These are phyloP conservation scores for Lepus europaeus DNA, from an alignment of 2,113 vertebrate species.

Conservation along the genomic window DNA sequence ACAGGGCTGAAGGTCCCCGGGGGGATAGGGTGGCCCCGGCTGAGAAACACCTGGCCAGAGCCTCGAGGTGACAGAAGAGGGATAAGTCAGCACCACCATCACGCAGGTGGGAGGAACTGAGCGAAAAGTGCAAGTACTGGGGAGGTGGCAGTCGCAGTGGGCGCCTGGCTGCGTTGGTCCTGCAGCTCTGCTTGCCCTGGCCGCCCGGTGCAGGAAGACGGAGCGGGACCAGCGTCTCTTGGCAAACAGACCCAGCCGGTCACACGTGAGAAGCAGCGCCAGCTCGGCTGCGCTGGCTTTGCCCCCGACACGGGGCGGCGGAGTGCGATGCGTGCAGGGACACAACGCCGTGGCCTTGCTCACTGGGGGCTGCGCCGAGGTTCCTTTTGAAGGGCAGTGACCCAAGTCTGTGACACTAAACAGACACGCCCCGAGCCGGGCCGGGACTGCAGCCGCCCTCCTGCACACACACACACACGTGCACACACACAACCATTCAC, in stretches of 20 bases:
- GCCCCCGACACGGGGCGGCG: conserved; percentile 71
- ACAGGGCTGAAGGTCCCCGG: neutral
- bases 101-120: no score
- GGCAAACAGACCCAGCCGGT: conserved; percentile 39
- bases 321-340: conserved; percentile 81
- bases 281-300: conserved; percentile 2
- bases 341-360: conserved; percentile 66
- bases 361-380: conserved; percentile 74
- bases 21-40: neutral
- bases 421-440: conserved; percentile 81
- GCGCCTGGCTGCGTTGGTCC: fast-evolving
- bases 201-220: no score
- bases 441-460: conserved; percentile 62
- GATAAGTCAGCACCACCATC: no score
- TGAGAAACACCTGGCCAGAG: neutral
- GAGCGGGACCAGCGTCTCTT: neutral
- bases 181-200: no score
- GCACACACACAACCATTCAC: no score
- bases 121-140: no score
- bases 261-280: conserved; percentile 35
- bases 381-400: conserved; percentile 83
- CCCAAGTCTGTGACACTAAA: conserved; percentile 82
- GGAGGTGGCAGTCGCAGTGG: no score
- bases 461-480: no score
- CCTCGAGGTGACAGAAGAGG: neutral